A percentile compares a stretch with the other conserved stretches of the same genome.
Evolutionary conservation across 1,140 invertebrate species (phyloP).

Genomic region (Orchesella cincta): DNA sequence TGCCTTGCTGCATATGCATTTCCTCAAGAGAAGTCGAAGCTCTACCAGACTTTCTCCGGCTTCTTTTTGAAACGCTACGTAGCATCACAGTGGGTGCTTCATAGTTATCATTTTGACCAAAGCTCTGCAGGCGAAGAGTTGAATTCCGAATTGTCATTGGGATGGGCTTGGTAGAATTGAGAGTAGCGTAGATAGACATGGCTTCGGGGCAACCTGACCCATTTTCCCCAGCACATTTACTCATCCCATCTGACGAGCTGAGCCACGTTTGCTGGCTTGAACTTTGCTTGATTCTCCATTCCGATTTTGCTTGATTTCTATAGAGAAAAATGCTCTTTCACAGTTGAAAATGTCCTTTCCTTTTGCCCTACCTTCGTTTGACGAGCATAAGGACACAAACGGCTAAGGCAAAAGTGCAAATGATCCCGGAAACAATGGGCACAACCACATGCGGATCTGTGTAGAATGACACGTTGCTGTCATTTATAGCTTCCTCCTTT

Average conservation of each 20-base stretch:
- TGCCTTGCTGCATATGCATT: slow-evolving; percentile 1
- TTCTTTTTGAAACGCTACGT: too few species aligned
- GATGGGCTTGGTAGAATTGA: slow-evolving; percentile 45
- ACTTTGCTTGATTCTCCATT: slow-evolving; percentile 26
- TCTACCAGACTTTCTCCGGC: slow-evolving; percentile 35
- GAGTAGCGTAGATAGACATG: slow-evolving; percentile 47
- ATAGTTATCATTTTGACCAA: slow-evolving; percentile 46
- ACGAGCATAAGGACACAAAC: slow-evolving; percentile 46
- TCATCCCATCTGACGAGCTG: background rate
- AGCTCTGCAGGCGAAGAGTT: slow-evolving; percentile 45
- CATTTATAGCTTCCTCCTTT: slow-evolving; percentile 31
- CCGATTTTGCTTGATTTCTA: background rate
- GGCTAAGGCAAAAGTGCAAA: slow-evolving; percentile 45
- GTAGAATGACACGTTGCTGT: slow-evolving; percentile 33
- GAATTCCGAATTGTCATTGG: slow-evolving; percentile 47
- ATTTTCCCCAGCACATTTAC: background rate
- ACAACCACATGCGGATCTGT: slow-evolving; percentile 47
- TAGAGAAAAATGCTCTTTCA: background rate
- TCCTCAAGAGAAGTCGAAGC: background rate
- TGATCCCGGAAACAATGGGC: slow-evolving; percentile 46
- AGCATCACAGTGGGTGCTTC: too few species aligned
- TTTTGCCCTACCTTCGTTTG: too few species aligned
- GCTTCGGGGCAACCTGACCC: slow-evolving; percentile 9
- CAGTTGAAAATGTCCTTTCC: too few species aligned
- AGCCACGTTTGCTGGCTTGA: slow-evolving; percentile 48